Evolutionary conservation across 2,113 vertebrate genomes (phyloP).

Genomic region (Pongo pygmaeus): DNA sequence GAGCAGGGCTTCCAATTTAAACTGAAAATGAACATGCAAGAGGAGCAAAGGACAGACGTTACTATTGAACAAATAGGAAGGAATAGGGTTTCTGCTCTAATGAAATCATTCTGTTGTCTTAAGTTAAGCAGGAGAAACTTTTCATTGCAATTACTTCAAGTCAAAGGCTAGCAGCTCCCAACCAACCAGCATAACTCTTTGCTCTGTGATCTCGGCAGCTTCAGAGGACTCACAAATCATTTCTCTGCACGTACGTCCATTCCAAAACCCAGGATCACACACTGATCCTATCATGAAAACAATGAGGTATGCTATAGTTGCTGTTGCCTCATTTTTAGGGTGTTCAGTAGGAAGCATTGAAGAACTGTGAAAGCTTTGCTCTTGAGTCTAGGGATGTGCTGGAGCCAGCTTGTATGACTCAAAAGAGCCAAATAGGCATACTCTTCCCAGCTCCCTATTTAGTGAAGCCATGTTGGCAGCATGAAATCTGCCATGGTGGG

Average conservation of each 20-base stretch:
- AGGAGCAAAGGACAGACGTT: background rate
- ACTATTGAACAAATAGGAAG: background rate
- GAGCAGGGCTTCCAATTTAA: background rate
- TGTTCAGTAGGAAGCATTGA: background rate
- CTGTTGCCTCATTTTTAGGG: background rate
- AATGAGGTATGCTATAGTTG: background rate
- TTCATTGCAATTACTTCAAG: background rate
- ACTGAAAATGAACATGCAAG: background rate
- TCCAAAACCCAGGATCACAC: background rate
- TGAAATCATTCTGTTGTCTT: background rate
- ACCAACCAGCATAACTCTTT: background rate
- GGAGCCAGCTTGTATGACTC: background rate
- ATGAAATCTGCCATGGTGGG: background rate
- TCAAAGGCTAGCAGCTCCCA: background rate
- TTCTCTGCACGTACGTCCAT: background rate
- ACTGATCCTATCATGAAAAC: background rate
- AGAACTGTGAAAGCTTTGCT: background rate
- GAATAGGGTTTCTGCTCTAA: background rate
- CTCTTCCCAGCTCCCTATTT: background rate
- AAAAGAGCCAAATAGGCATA: background rate
- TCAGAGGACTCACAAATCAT: background rate
- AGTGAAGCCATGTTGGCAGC: background rate
- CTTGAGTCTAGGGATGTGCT: background rate
- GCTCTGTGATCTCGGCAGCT: background rate
- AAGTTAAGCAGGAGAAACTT: background rate